Base-by-base conservation (phyloP, 2,113 vertebrate species). In the Callipepla squamata region DNA sequence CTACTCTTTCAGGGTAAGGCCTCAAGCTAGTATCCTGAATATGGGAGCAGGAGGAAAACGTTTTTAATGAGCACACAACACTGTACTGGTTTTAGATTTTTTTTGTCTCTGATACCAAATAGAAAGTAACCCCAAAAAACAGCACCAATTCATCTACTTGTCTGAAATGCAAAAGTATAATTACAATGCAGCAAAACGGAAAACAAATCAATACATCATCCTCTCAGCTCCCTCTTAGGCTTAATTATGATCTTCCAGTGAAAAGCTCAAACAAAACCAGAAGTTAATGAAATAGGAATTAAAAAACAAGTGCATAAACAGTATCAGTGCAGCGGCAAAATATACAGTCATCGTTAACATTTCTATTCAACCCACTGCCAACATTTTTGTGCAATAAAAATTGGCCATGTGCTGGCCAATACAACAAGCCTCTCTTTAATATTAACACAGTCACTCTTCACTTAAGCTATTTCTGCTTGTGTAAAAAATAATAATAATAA, bases 251-350 rank as follows among this genome's bases (percentile, higher is more conserved):
- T 94, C 75, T 92, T 97, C 86, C 92, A 97, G 80, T 95, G 94
- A 97, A 96, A 89, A 96, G 85, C 65, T 94, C 87, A 82, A 96
- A 93, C 76, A 93, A 96, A 96, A 75, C 36, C 90, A 97, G 94
- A 90, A 97, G 81, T 95, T 96, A 97, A 68, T 86, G 38, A 93
- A 85, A 90, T 82, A 95, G 38, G 63, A 92, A 96, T 95, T 93
- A 93, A 95, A 97, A 68, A 96, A 73, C 90, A 98, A 98, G 96
- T 97, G 94, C 96, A 96, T 97, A 96, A 97, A 98, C 89, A 95
- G 75, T 90, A 95, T 94, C 93, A 96, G 94, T 95, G 95, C 96
- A 97, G 96, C 96, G 97, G 97, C 97, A 97, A 97, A 97, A 97
- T 85, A 96, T 42, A 94, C 90, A 96, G 95, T 97, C 83, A 78